phyloP scores from a whole-genome alignment of 2,888 invertebrate genomes.

The Microctonus brassicae region DNA sequence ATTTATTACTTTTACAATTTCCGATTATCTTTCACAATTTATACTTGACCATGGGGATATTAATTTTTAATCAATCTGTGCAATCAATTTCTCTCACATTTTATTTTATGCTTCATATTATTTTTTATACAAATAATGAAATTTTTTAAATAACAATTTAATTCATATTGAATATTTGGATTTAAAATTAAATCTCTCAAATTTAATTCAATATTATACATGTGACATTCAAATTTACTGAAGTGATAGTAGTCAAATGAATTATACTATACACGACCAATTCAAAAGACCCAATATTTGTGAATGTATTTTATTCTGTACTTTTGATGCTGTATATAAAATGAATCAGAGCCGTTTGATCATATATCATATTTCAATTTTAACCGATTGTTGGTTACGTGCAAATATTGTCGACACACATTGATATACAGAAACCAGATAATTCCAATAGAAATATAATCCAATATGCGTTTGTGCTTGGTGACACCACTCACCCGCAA shows the following conservation, averaged over 20 bases:
- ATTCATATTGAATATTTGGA: too few relatives aligned
- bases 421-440: background rate
- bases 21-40: background rate
- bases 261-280: background rate
- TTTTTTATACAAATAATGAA: background rate
- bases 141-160: background rate
- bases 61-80: conserved; percentile 5
- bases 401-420: background rate
- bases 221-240: background rate
- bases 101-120: background rate
- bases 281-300: background rate
- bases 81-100: background rate
- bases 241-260: background rate
- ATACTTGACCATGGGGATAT: conserved; percentile 2
- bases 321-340: background rate
- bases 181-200: too few relatives aligned
- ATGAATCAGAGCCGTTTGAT: background rate
- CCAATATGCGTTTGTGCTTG: background rate
- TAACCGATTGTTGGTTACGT: background rate
- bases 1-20: conserved; percentile 12
- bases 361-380: background rate
- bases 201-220: background rate
- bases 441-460: background rate
- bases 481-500: background rate
- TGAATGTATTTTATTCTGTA: background rate